Percentiles rank a stretch among this genome's conserved stretches.
phyloP scores from a whole-genome alignment of 2,888 invertebrate genomes.

The Eurytoma californica region DNA sequence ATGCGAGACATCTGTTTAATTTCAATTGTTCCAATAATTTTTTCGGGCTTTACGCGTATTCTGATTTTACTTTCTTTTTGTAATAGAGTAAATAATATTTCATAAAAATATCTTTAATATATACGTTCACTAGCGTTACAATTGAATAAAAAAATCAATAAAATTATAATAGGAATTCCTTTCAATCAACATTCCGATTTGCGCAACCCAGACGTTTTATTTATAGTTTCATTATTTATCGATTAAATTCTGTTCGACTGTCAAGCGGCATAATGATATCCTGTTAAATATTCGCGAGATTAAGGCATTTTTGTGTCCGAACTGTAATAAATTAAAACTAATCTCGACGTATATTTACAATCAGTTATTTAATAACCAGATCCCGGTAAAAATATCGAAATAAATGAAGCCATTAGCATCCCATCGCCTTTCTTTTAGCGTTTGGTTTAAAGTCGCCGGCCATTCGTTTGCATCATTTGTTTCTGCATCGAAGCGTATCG shows the following conservation, averaged over 20 bases:
- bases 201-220: no score
- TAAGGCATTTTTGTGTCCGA: slow-evolving; percentile 1
- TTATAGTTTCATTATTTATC: no score
- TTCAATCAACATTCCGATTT: neutral
- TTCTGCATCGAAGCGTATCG: neutral
- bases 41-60: neutral
- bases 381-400: slow-evolving; percentile 17
- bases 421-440: slow-evolving; percentile 2
- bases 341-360: slow-evolving; percentile 2
- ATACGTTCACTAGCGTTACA: neutral
- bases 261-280: slow-evolving; percentile 18
- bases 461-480: neutral
- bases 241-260: neutral
- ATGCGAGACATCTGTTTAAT: slow-evolving; percentile 1
- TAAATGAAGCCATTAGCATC: neutral
- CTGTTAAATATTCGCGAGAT: slow-evolving; percentile 31
- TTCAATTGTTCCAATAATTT: slow-evolving; percentile 7
- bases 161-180: slow-evolving; percentile 5
- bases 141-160: neutral
- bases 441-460: no score
- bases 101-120: neutral
- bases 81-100: neutral
- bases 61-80: neutral
- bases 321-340: slow-evolving; percentile 23
- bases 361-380: slow-evolving; percentile 19